Evolutionary conservation across 2,113 vertebrate species (phyloP).

Genomic region (Camelus bactrianus): DNA sequence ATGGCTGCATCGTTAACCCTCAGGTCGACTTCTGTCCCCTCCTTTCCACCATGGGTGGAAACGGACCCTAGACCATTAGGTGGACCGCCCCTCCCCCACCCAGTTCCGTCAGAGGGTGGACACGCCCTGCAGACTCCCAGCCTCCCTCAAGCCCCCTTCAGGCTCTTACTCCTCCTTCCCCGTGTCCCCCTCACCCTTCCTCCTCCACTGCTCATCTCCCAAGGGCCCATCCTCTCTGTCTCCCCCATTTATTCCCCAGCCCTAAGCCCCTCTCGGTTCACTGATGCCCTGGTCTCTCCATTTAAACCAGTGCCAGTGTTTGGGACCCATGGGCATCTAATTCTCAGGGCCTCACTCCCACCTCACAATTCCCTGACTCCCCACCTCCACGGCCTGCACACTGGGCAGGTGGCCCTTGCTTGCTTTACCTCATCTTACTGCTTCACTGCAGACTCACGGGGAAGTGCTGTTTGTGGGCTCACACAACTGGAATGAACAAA

Average conservation of each 20-base stretch:
- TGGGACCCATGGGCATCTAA: accelerated
- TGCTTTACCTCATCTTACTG: background rate
- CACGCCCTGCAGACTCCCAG: background rate
- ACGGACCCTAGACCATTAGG: background rate
- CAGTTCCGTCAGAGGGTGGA: accelerated
- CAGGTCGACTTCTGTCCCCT: background rate
- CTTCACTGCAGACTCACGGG: background rate
- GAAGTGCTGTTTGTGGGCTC: accelerated
- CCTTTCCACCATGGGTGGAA: background rate
- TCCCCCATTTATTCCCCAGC: background rate
- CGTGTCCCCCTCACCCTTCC: accelerated
- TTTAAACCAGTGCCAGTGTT: background rate
- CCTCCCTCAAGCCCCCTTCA: background rate
- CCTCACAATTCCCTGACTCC: background rate
- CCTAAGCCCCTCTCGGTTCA: background rate
- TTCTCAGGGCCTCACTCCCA: background rate
- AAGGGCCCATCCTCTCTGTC: background rate
- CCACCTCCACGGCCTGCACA: background rate
- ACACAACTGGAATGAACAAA: background rate
- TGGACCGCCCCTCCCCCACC: background rate
- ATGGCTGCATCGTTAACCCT: background rate
- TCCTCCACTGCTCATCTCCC: background rate
- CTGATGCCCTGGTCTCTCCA: background rate
- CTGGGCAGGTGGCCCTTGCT: background rate
- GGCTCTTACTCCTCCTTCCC: background rate